Conservation (phyloP, 2,113 vertebrate species). For the Columba livia region DNA sequence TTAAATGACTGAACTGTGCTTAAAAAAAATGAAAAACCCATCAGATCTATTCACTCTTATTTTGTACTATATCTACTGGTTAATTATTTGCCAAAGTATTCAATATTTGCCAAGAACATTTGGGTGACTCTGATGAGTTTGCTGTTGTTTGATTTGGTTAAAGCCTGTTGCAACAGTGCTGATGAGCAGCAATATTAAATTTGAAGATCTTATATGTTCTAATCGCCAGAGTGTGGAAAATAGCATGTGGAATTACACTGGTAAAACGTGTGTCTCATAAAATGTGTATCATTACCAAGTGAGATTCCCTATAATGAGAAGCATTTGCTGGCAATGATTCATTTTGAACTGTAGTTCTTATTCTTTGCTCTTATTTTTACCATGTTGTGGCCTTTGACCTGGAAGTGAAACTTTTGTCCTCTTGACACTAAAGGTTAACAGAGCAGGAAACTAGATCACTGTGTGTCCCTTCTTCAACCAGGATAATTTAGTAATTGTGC, state of each 20-base stretch:
- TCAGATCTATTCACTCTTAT: neutral
- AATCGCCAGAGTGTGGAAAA: neutral
- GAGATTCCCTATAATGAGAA: slow-evolving; percentile 73
- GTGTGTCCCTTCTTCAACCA: slow-evolving; percentile 76
- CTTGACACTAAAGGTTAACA: slow-evolving; percentile 88
- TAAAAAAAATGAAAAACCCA: neutral
- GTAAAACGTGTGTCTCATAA: neutral
- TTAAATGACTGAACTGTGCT: neutral
- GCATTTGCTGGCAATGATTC: slow-evolving; percentile 72
- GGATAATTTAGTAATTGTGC: slow-evolving; percentile 90
- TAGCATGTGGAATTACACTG: neutral
- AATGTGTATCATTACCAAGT: slow-evolving; percentile 13
- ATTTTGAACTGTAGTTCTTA: slow-evolving; percentile 77
- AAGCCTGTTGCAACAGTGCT: neutral
- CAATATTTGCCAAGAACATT: neutral
- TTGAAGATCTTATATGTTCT: neutral
- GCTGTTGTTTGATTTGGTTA: neutral
- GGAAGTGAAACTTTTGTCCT: slow-evolving; percentile 85
- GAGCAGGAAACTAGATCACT: slow-evolving; percentile 89
- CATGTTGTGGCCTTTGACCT: slow-evolving; percentile 89
- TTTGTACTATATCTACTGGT: neutral
- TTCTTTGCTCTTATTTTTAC: slow-evolving; percentile 84
- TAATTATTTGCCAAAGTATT: slow-evolving; percentile 17
- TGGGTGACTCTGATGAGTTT: neutral
- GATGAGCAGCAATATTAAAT: neutral